Evolutionary conservation across 2,113 vertebrate species (phyloP).

Genomic region (Accipiter virgatus): DNA sequence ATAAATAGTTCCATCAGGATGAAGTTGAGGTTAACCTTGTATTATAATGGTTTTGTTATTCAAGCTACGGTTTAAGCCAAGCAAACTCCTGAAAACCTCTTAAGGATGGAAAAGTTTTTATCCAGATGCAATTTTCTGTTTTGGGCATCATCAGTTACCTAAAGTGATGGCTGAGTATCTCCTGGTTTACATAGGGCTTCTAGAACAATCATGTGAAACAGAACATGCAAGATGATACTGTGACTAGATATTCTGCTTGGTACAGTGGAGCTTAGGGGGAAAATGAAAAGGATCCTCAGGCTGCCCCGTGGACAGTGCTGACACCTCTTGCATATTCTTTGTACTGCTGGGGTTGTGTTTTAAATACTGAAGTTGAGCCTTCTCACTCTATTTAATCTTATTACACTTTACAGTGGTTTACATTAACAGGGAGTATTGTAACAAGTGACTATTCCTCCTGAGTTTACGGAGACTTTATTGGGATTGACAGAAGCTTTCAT

Average conservation of each 20-base stretch:
- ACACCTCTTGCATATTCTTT: not conserved
- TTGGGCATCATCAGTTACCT: not conserved
- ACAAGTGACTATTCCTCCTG: slow-evolving; percentile 15
- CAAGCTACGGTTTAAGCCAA: not conserved
- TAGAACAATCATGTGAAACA: not conserved
- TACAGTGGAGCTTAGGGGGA: accelerated
- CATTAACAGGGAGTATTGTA: slow-evolving; percentile 15
- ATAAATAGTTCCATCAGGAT: slow-evolving; percentile 42
- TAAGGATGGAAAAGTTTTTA: not conserved
- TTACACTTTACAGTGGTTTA: slow-evolving; percentile 9
- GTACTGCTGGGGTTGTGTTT: not conserved
- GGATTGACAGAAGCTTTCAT: slow-evolving; percentile 37
- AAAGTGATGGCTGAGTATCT: not conserved
- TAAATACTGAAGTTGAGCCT: not conserved
- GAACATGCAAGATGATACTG: not conserved
- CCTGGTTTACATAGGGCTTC: not conserved
- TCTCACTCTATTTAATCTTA: not conserved
- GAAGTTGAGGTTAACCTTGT: slow-evolving; percentile 27
- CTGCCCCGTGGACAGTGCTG: not conserved
- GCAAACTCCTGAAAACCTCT: not conserved
- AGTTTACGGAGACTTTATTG: not conserved
- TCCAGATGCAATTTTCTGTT: not conserved
- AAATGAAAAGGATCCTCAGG: not conserved
- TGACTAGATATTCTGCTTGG: not conserved
- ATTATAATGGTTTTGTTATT: slow-evolving; percentile 32